Base-by-base conservation (phyloP, 2,113 vertebrate species). In the Atherinomorus stipes region DNA sequence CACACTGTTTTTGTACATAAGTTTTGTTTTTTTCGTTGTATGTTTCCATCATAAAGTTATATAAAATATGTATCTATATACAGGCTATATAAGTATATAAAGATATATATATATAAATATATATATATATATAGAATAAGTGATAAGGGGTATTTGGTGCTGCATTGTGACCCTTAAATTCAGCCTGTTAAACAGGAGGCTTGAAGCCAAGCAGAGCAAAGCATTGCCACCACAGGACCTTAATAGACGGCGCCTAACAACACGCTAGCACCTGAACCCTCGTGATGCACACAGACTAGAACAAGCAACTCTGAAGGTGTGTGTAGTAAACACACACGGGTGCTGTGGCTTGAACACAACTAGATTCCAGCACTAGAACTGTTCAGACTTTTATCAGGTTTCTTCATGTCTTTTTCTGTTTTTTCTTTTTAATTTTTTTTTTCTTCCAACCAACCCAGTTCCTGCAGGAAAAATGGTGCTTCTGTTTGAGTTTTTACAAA, bases 1-100 rank as follows among this genome's bases (percentile, higher is more conserved):
- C 76, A 59, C 86, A 89, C 87, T 89, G 88, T 88, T 91, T 88
- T 76, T 90, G 84, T 90, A 88, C 76, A 90, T 79, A 89, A 1
- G 18, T 60, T 59, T 45, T 31, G 25, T 21, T 50, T 77, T 83
- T 64, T 40, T 61, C 18, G 31, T 73, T 69, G 54, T 78, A 49
- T 63, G 61, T 84, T 59, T 75, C 57, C 47, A 73, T 51, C 62
- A 71, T 83, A 77, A 86, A 76, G 65, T 67, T 84, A 88, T 88
- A 90, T 87, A 31, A 87, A 84, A 81, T 79, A 83, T 80, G 64
- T 89, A 85, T 87, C 78, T 85, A 79, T 84, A 86, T 50, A 86
- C 70, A 81, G 71, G 86, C 63, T 87, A 84, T 76, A 78, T 60
- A 71, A 40, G 76, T 81, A 75, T 67, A 78, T 81, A 75, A 61